Evolutionary conservation across 2,888 invertebrate genomes (phyloP), one percentile per base, ranked within the genome.

Genomic region (Antheraea yamamai): DNA sequence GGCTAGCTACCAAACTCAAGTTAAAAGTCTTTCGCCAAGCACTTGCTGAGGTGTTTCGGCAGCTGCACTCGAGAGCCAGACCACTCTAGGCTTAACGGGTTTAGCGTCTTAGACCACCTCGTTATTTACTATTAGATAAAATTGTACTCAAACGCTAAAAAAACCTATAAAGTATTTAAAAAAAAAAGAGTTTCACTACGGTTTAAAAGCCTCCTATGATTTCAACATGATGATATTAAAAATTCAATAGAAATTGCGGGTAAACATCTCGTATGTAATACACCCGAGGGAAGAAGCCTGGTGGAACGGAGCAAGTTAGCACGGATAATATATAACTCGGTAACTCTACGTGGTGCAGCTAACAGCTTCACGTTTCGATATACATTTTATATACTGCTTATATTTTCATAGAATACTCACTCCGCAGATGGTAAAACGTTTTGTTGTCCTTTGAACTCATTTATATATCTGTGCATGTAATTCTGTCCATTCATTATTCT

Each of bases 301-400:
- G 30, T 66, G 30, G 26, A 39, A 70, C 20, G 39, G 39, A 70
- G 70, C 70, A 70, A 70, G 70, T 70, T 70, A 70, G 39, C 39
- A 1, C 39, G 70, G 70, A 30, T 39, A 70, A 70, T 39, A 39
- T 70, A 70, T 70, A 70, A 70, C 70, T 70, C 39, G 7, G 70
- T 70, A 70, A 70, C 35, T 66, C 30, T 70, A 70, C 39, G 70
- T n/a, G 70, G 20, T 70, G 70, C 39, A 70, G 70, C 35, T 70
- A 70, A 70, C 70, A 39, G 70, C 70, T 70, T 70, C 70, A 70
- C 39, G 70, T 70, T 70, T 70, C 70, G n/a, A 70, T 39, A 70
- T 39, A 66, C 64, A 30, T 26, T 66, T 70, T 39, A 70, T 70
- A 70, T 68, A 35, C 68, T 26, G 64, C 26, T 64, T 64, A 64